phyloP scores from a whole-genome alignment of 2,888 invertebrate species.

The Pollenia labialis region DNA sequence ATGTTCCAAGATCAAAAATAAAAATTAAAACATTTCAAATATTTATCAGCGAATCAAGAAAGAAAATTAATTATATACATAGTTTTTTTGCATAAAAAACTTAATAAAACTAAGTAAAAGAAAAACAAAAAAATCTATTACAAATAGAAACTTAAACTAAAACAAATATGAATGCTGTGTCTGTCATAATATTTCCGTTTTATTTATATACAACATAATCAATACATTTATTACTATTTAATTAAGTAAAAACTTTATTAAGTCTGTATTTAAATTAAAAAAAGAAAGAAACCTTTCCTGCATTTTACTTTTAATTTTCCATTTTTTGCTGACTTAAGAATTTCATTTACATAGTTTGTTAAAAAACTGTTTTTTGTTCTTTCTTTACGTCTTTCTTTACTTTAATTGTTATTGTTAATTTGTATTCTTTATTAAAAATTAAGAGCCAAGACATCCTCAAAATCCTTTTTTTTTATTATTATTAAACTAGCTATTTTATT shows the following conservation, averaged over 20 bases:
- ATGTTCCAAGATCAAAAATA: constrained; percentile 48
- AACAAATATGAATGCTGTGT: constrained; percentile 46
- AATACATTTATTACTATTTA: constrained; percentile 25
- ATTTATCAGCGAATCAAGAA: constrained; percentile 18
- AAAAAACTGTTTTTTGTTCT: constrained; percentile 6
- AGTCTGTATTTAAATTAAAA: constrained; percentile 43
- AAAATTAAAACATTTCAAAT: constrained; percentile 41
- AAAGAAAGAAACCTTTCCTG: constrained; percentile 14
- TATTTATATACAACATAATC: constrained; percentile 44
- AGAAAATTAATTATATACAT: constrained; percentile 12
- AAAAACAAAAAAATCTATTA: constrained; percentile 10
- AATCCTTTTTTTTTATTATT: constrained; percentile 44
- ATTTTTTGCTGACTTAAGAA: constrained; percentile 34
- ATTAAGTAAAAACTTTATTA: constrained; percentile 51
- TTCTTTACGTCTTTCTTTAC: not conserved
- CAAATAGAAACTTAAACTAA: constrained; percentile 6
- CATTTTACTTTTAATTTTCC: constrained; percentile 53
- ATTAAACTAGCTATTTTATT: constrained; percentile 15
- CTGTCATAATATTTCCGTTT: constrained; percentile 50
- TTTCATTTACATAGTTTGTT: constrained; percentile 18
- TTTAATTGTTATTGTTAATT: constrained; percentile 6
- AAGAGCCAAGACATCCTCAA: constrained; percentile 29
- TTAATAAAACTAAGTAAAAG: not conserved
- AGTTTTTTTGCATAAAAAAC: constrained; percentile 37
- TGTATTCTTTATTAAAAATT: not conserved